Percentiles rank a stretch among this genome's conserved stretches.
phyloP scores from a whole-genome alignment of 2,888 invertebrate genomes.

The Megaustenia siamemsis region DNA sequence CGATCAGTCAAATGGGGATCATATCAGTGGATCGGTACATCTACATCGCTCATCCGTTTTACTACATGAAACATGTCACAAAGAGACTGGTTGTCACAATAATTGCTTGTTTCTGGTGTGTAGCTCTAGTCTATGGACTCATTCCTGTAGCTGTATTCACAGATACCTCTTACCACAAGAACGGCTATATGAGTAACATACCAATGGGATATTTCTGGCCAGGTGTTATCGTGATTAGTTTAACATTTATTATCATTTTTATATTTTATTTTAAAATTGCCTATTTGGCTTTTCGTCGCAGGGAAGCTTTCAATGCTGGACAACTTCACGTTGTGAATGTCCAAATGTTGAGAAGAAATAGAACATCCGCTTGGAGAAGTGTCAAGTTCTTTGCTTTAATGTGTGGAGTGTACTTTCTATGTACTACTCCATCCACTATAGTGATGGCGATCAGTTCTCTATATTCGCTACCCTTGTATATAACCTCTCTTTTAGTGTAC shows the following conservation, averaged over 20 bases:
- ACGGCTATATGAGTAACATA: no score
- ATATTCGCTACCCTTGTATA: not conserved
- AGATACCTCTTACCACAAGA: no score
- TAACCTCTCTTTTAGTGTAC: not conserved
- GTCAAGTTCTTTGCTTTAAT: slow-evolving; percentile 20
- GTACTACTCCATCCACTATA: not conserved
- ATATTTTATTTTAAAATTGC: slow-evolving; percentile 36
- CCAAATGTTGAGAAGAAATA: not conserved
- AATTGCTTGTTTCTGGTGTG: slow-evolving; percentile 9
- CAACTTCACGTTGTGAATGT: not conserved
- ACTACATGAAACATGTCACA: not conserved
- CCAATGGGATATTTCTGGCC: not conserved
- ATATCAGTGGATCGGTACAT: slow-evolving; percentile 36
- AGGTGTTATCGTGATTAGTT: not conserved
- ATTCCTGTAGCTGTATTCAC: not conserved
- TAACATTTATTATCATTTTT: not conserved
- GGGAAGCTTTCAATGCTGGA: not conserved
- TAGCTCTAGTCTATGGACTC: not conserved
- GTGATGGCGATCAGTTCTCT: not conserved
- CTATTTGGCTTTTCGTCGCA: slow-evolving; percentile 3
- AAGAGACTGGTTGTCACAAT: not conserved
- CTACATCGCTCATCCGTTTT: slow-evolving; percentile 31
- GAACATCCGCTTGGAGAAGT: not conserved
- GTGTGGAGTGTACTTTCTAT: not conserved
- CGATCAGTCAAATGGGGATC: slow-evolving; percentile 4